A percentile compares a stretch with the other conserved stretches of the same genome.
Evolutionary conservation across 23 tunicate genomes (phyloP).

Genomic region (Aplidium turbinatum): DNA sequence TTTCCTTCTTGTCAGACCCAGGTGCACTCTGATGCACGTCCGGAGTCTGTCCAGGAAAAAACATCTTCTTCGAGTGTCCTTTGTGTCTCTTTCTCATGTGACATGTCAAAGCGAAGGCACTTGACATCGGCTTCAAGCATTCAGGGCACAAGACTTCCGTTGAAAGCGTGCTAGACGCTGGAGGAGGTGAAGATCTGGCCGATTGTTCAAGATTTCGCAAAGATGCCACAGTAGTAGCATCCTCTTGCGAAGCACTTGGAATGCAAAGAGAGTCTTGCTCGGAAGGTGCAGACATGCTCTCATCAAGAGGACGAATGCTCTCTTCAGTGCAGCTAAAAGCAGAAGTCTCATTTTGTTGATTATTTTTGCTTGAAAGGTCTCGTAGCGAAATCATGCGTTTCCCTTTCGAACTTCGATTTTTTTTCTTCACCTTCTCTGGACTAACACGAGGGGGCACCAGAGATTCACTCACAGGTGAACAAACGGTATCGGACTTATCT

Average conservation of each 20-base stretch:
- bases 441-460: too few species aligned
- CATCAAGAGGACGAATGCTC: background rate
- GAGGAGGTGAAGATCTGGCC: too few species aligned
- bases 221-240: background rate
- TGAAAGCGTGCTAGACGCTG: too few species aligned
- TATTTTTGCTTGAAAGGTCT: conserved; percentile 35
- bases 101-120: conserved; percentile 60
- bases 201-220: too few species aligned
- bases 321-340: background rate
- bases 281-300: background rate
- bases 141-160: conserved; percentile 36
- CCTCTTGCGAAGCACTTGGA: background rate
- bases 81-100: conserved; percentile 83
- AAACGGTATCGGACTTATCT: too few species aligned
- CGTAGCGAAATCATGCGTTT: conserved; percentile 50
- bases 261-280: background rate
- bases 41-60: conserved; percentile 36
- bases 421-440: background rate
- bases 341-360: background rate
- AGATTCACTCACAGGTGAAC: too few species aligned
- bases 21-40: background rate
- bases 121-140: conserved; percentile 36
- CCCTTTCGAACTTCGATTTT: background rate
- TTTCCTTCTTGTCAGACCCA: background rate
- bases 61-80: conserved; percentile 51